Evolutionary conservation across 2,113 vertebrate genomes (phyloP), one percentile per base, ranked within the genome.

Genomic region (Pyxicephalus adspersus): DNA sequence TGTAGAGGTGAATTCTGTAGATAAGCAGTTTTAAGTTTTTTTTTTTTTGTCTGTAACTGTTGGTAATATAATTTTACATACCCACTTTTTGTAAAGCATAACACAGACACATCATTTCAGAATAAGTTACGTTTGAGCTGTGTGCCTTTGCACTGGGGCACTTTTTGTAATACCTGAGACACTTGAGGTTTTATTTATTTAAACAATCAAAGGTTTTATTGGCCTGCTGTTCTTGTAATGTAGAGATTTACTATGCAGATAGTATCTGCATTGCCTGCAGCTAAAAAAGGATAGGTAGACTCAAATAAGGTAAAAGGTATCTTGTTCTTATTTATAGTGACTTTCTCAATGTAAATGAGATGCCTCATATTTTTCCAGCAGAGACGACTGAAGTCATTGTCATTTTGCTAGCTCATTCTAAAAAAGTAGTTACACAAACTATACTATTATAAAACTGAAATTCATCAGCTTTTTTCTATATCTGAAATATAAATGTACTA

Each of bases 181-280:
- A 72, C 51, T 29, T 15, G 11, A 29, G 23, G 51, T 31, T 20
- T 28, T 54, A 7, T 71, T 55, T 72, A n/a, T 57, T 54, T 71
- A 11, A 3, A 29, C 52, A 51, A 19, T 71, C 50, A 71, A 71
- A 54, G 25, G 23, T 28, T 71, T 72, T 20, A 31, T 55, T 28
- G 13, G 11, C 25, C 16, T 31, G 4, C 52, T 57, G 51, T 57
- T 52, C 8, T 55, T 55, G 20, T 72, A 72, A 54, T 71, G 9
- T 19, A 71, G 8, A n/a, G 28, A 72, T 57, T 55, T 72, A 72
- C 68, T 72, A 72, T 72, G 54, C 68, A 55, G 26, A 72, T 72
- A 55, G 51, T 52, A 55, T 72, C 25, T 11, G 29, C 51, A 72
- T 54, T 31, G 51, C 68, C 68, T n/a, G 25, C 19, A 25, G 50